These are phyloP conservation scores for Labeo calbasu DNA, from an alignment of 2,797 vertebrate genomes.

Conservation along the genomic window DNA sequence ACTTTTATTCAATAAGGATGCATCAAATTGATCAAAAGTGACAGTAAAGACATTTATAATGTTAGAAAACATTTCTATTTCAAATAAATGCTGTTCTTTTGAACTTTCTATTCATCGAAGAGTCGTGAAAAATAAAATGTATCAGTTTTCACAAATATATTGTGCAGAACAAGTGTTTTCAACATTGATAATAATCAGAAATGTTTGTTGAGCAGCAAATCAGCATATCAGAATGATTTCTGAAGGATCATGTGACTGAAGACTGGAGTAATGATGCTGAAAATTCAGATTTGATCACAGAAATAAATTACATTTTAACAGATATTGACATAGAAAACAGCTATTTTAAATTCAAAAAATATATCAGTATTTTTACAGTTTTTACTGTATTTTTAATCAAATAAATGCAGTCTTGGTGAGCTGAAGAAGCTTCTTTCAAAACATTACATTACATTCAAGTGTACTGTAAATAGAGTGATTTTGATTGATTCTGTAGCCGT, in stretches of 20 bases:
- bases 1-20: too few species aligned
- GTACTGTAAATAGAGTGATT: too few species aligned
- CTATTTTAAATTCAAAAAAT: not conserved
- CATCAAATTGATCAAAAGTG: too few species aligned
- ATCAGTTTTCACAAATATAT: too few species aligned
- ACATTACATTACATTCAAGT: too few species aligned
- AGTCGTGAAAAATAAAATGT: not conserved
- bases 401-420: not conserved
- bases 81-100: too few species aligned
- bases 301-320: not conserved
- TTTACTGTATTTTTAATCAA: not conserved
- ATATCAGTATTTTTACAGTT: not conserved
- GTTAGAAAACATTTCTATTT: too few species aligned
- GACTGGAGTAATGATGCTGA: not conserved
- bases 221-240: not conserved
- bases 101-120: too few species aligned
- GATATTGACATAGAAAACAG: not conserved
- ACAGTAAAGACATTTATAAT: too few species aligned
- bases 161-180: too few species aligned
- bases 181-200: not conserved
- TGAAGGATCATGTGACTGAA: not conserved
- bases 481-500: constrained; percentile 1
- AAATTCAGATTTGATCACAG: not conserved
- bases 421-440: not conserved
- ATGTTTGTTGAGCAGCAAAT: not conserved